phyloP scores from a whole-genome alignment of 1,140 invertebrate genomes.

The Zaprionus taronus region DNA sequence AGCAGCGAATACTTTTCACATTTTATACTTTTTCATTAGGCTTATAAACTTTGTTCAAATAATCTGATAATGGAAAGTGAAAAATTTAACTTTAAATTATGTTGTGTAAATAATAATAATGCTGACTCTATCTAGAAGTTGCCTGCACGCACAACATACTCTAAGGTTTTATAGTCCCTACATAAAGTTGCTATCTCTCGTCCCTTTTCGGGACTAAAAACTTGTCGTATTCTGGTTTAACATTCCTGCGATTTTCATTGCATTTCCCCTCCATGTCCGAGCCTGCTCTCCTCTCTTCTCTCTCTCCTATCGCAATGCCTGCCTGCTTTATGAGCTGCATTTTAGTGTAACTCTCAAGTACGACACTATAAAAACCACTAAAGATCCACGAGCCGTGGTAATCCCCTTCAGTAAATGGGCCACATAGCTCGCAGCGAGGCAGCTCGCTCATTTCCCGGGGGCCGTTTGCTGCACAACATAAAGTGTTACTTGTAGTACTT shows the following conservation, averaged over 20 bases:
- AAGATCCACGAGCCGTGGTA: slow-evolving; percentile 14
- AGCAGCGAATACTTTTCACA: neutral
- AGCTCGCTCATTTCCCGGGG: slow-evolving; percentile 21
- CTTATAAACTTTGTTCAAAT: neutral
- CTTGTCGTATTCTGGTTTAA: neutral
- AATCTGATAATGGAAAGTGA: neutral
- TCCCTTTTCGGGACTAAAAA: neutral
- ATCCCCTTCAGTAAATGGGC: slow-evolving; percentile 19
- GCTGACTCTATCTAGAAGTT: neutral
- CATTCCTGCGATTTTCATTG: slow-evolving; percentile 6
- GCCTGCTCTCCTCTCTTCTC: too few relatives aligned
- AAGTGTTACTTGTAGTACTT: slow-evolving; percentile 40
- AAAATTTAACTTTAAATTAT: too few relatives aligned
- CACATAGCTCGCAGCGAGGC: slow-evolving; percentile 5
- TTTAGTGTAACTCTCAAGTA: slow-evolving; percentile 34
- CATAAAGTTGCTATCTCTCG: neutral
- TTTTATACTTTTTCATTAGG: neutral
- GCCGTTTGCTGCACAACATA: slow-evolving; percentile 34
- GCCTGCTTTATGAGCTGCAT: slow-evolving; percentile 38
- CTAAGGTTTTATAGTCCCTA: neutral
- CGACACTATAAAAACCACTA: slow-evolving; percentile 21
- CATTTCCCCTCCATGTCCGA: neutral
- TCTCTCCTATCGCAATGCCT: neutral
- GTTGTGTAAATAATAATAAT: neutral
- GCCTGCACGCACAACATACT: neutral